phyloP scores from a whole-genome alignment of 2,888 invertebrate species.

The Panopea generosa region DNA sequence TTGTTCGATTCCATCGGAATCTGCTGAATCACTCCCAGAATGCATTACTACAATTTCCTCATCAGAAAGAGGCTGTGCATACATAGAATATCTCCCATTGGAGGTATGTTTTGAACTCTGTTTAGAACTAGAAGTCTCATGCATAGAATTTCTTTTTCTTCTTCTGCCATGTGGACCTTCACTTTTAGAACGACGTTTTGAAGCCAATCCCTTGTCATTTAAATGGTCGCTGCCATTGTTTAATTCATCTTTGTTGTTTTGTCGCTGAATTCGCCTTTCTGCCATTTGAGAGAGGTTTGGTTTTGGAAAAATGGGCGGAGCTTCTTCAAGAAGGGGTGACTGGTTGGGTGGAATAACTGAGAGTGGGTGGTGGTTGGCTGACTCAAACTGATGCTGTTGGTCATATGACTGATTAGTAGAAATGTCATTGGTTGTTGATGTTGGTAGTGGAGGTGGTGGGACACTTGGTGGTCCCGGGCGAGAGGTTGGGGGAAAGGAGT shows the following conservation, averaged over 20 bases:
- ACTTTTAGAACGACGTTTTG: slow-evolving; percentile 76
- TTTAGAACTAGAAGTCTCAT: slow-evolving; percentile 56
- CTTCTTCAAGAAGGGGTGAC: slow-evolving; percentile 17
- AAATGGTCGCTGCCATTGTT: background rate
- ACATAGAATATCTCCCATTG: slow-evolving; percentile 67
- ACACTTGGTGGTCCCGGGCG: slow-evolving; percentile 48
- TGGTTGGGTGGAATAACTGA: background rate
- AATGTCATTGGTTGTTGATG: slow-evolving; percentile 14
- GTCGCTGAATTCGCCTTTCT: slow-evolving; percentile 68
- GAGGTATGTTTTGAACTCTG: slow-evolving; percentile 33
- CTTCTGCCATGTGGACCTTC: slow-evolving; percentile 74
- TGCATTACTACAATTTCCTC: slow-evolving; percentile 56
- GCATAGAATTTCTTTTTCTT: slow-evolving; percentile 65
- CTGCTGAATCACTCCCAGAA: slow-evolving; percentile 71
- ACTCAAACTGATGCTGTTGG: background rate
- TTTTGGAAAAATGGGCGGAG: slow-evolving; percentile 55
- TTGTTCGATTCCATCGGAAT: slow-evolving; percentile 70
- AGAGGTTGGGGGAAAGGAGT: background rate
- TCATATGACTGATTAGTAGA: slow-evolving; percentile 10
- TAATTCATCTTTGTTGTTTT: background rate
- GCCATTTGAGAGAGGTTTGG: slow-evolving; percentile 64
- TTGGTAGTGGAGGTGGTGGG: slow-evolving; percentile 51
- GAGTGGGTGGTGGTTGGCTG: background rate
- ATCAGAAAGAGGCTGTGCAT: slow-evolving; percentile 65
- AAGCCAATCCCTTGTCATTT: slow-evolving; percentile 33